phyloP scores from a whole-genome alignment of 2,113 vertebrate species.

The Vombatus ursinus region DNA sequence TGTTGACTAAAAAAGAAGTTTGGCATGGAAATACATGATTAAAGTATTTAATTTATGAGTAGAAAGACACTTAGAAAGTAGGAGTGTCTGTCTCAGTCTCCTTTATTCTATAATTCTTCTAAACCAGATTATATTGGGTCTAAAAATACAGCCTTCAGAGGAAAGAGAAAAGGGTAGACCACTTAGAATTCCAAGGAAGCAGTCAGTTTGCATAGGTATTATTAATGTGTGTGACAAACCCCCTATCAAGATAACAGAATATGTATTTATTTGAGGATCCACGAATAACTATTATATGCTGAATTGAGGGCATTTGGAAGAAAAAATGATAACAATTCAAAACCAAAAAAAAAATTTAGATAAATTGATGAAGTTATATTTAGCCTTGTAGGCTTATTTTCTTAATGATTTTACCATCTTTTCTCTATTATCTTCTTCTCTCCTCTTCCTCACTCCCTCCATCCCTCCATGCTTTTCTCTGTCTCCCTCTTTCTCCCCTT shows the following conservation, averaged over 20 bases:
- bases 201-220: not conserved
- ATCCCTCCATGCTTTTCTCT: not conserved
- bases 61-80: not conserved
- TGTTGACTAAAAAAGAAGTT: not conserved
- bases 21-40: not conserved
- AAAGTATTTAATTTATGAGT: not conserved
- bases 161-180: not conserved
- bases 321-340: conserved; percentile 7
- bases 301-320: not conserved
- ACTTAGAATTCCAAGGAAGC: not conserved
- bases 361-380: not conserved
- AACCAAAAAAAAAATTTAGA: not conserved
- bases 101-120: not conserved
- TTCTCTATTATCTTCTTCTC: not conserved
- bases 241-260: not conserved
- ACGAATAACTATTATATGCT: not conserved
- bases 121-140: not conserved
- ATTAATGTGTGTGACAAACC: not conserved
- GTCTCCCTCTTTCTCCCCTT: not conserved
- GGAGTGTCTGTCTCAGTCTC: not conserved
- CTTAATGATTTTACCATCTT: not conserved
- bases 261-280: not conserved
- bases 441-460: not conserved
- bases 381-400: not conserved
- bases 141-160: not conserved